phyloP scores from a whole-genome alignment of 2,888 invertebrate species.

The Caradrina kadenii region DNA sequence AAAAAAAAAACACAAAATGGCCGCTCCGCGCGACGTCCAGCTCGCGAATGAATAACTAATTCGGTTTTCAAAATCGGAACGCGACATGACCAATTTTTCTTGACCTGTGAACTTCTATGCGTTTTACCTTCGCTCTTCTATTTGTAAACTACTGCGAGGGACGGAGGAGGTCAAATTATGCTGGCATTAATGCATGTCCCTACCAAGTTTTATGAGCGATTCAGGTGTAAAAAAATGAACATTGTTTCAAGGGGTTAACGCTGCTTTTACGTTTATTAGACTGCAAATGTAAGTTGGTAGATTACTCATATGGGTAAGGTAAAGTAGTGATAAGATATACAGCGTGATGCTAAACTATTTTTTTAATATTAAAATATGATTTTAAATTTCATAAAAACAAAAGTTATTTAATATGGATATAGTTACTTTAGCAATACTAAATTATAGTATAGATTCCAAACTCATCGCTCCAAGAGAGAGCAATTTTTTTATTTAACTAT shows the following conservation, averaged over 20 bases:
- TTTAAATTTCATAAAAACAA: background rate
- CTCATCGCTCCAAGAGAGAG: no score
- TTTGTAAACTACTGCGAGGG: conserved; percentile 56
- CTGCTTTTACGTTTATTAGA: conserved; percentile 33
- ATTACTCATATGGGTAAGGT: conserved; percentile 81
- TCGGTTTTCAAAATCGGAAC: conserved; percentile 85
- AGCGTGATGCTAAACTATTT: conserved; percentile 69
- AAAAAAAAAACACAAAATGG: conserved; percentile 75
- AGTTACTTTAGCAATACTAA: no score
- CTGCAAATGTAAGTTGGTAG: conserved; percentile 70
- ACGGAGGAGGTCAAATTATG: conserved; percentile 67
- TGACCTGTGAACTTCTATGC: conserved; percentile 70
- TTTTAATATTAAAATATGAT: conserved; percentile 15
- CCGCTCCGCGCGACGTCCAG: conserved; percentile 71
- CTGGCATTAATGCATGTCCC: conserved; percentile 62
- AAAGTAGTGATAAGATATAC: conserved; percentile 85
- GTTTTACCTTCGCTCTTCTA: conserved; percentile 50
- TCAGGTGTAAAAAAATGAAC: conserved; percentile 39
- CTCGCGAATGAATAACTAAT: conserved; percentile 85
- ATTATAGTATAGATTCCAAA: no score
- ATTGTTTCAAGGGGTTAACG: conserved; percentile 50
- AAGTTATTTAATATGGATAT: no score
- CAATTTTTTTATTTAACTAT: no score
- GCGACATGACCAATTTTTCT: conserved; percentile 65
- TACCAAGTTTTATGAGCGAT: conserved; percentile 57